phyloP scores from a whole-genome alignment of 2,888 invertebrate species.

The Panopea generosa region DNA sequence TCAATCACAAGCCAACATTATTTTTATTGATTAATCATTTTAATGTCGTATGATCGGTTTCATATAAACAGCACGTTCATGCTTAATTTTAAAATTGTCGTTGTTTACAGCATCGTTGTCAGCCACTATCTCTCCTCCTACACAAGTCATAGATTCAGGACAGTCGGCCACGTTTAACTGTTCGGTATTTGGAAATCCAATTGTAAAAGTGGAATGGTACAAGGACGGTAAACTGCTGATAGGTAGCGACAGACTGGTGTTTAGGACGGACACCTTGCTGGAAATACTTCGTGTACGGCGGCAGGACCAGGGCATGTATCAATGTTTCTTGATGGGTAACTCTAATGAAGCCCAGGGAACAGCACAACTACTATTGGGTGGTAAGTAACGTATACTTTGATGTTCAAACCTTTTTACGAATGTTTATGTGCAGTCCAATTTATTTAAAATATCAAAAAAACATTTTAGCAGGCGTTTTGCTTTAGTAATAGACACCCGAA shows the following conservation, averaged over 20 bases:
- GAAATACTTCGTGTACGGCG: slow-evolving; percentile 91
- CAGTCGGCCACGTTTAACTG: slow-evolving; percentile 95
- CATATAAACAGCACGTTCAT: no score
- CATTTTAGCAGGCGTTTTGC: no score
- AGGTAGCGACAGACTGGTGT: slow-evolving; percentile 55
- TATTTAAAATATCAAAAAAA: no score
- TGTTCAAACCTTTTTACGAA: no score
- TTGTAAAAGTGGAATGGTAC: slow-evolving; percentile 92
- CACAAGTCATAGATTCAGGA: slow-evolving; percentile 94
- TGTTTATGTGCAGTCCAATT: no score
- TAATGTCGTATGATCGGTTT: no score
- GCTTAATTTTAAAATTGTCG: no score
- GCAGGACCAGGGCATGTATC: slow-evolving; percentile 96
- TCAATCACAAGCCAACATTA: no score
- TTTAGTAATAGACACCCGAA: no score
- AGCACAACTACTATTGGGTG: slow-evolving; percentile 96
- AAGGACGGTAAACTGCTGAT: slow-evolving; percentile 92
- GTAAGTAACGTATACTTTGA: no score
- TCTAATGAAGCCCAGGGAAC: slow-evolving; percentile 97
- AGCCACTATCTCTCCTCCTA: slow-evolving; percentile 94
- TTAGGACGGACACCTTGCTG: slow-evolving; percentile 84
- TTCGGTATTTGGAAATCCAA: slow-evolving; percentile 94
- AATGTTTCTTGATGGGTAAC: slow-evolving; percentile 93
- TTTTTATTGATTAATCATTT: no score
- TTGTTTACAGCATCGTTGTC: slow-evolving; percentile 89